A percentile compares a stretch with the other conserved stretches of the same genome.
Evolutionary conservation across 64 coral and sea anemone genomes (phyloP).

Genomic region (Astreopora myriophthalma): DNA sequence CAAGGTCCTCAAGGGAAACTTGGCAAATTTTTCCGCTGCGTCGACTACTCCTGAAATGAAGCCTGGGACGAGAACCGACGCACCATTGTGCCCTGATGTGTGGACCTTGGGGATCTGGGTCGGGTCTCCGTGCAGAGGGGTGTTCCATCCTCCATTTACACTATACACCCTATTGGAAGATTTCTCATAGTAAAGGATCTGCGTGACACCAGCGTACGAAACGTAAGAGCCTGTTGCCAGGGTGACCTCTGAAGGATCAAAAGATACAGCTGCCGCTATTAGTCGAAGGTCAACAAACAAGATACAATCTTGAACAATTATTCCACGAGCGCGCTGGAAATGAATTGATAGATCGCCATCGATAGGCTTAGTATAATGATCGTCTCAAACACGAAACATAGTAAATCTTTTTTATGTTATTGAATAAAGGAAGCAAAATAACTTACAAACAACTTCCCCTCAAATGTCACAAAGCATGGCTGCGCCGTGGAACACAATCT

Average conservation of each 20-base stretch:
- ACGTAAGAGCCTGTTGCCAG: conserved; percentile 82
- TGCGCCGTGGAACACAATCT: no score
- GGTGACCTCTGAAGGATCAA: conserved; percentile 74
- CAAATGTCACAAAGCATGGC: no score
- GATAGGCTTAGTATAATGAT: no score
- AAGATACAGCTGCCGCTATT: not conserved
- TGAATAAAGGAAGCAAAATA: no score
- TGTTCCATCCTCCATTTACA: conserved; percentile 84
- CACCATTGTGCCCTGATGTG: conserved; percentile 65
- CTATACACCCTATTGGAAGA: conserved; percentile 61
- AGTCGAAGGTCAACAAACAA: not conserved
- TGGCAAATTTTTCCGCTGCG: conserved; percentile 72
- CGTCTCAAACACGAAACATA: no score
- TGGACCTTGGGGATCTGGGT: conserved; percentile 66
- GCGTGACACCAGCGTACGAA: conserved; percentile 81
- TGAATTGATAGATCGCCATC: no score
- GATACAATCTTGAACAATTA: not conserved
- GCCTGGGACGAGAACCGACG: conserved; percentile 84
- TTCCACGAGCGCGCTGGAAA: no score
- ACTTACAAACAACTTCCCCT: no score
- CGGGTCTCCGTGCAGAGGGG: conserved; percentile 59
- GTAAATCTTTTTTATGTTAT: no score
- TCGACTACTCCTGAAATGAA: conserved; percentile 80
- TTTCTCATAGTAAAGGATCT: conserved; percentile 88
- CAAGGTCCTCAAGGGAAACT: conserved; percentile 73